Percentiles rank a stretch among this genome's conserved stretches.
Evolutionary conservation across 2,888 invertebrate genomes (phyloP).

Genomic region (Andrena camellia): DNA sequence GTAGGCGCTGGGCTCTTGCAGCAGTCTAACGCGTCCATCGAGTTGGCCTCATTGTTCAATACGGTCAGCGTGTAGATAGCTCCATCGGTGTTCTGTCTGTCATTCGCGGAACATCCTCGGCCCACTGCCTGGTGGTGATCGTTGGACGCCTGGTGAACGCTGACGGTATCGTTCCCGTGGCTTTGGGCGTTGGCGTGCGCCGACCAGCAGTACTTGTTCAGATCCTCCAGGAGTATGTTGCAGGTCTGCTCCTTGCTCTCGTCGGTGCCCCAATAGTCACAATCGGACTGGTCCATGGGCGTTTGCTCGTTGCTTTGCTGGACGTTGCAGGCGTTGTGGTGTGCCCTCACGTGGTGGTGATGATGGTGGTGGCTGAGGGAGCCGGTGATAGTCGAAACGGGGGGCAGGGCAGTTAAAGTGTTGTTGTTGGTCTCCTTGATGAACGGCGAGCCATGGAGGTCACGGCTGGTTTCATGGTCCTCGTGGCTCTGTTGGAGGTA

Average conservation of each 20-base stretch:
- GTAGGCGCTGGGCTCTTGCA: constrained; percentile 85
- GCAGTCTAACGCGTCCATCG: constrained; percentile 83
- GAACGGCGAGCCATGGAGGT: constrained; percentile 77
- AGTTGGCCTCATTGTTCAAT: constrained; percentile 89
- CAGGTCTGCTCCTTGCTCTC: constrained; percentile 81
- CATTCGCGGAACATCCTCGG: constrained; percentile 70
- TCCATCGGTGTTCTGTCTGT: constrained; percentile 86
- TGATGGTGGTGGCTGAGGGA: constrained; percentile 81
- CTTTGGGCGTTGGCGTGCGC: constrained; percentile 86
- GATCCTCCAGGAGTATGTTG: constrained; percentile 90
- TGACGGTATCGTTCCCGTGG: constrained; percentile 86
- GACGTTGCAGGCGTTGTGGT: constrained; percentile 74
- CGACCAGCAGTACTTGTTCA: constrained; percentile 93
- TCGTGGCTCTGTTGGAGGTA: constrained; percentile 79
- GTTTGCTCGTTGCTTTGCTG: constrained; percentile 86
- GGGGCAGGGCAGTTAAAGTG: constrained; percentile 85
- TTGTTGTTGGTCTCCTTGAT: constrained; percentile 88
- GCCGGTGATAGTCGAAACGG: constrained; percentile 83
- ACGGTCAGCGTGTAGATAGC: constrained; percentile 94
- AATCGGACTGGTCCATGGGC: constrained; percentile 88
- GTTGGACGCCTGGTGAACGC: constrained; percentile 82
- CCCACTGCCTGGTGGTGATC: constrained; percentile 76
- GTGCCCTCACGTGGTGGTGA: constrained; percentile 74
- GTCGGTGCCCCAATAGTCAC: constrained; percentile 90
- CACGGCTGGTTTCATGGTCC: constrained; percentile 76